Evolutionary conservation across 2,113 vertebrate genomes (phyloP), one percentile per base, ranked within the genome.

Genomic region (Protomyctophum bolini): DNA sequence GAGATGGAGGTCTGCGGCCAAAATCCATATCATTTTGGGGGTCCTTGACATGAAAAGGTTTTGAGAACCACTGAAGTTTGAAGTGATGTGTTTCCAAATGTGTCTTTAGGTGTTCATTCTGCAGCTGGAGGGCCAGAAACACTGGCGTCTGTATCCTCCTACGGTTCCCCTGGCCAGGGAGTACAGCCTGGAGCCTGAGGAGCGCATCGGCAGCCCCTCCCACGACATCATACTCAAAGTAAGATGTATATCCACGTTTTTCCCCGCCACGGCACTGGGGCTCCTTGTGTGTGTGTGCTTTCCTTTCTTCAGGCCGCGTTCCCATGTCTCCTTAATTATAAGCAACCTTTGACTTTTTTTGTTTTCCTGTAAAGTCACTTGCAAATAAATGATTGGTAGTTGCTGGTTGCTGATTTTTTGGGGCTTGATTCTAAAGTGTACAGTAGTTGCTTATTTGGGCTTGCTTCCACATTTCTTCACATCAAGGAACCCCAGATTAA

Each of bases 61-160:
- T 59, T 59, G 8, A 59, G 57, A 10, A 2, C 21, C 21, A 21
- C 21, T 21, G 21, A 21, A 21, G 21, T 41, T 6, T 59, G 10
- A 59, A 57, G 55, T 57, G 55, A 57, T 61, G 49, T 67, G 8
- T 5, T 21, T 41, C 3, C 4, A 41, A 41, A 41, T 41, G 33
- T 41, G 33, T 41, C 63, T 74, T 1, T 70, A 98, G 97, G 95
- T 98, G 1, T 96, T 98, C 11, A 92, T 97, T 66, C 88, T 98
- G 68, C 96, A 98, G 88, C 86, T 98, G 67, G 95, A 97, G 77
- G 97, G 97, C 0, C 86, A 96, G 92, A 98, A 98, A 14, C 96
- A 88, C 63, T 98, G 97, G 97, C 86, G 87, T 0, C 94, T 98
- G 1, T 97, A 97, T 60, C 75, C 73, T 7, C 96, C 97, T 6